Evolutionary conservation across 2,113 vertebrate species (phyloP).

Genomic region (Rhizomys pruinosus): DNA sequence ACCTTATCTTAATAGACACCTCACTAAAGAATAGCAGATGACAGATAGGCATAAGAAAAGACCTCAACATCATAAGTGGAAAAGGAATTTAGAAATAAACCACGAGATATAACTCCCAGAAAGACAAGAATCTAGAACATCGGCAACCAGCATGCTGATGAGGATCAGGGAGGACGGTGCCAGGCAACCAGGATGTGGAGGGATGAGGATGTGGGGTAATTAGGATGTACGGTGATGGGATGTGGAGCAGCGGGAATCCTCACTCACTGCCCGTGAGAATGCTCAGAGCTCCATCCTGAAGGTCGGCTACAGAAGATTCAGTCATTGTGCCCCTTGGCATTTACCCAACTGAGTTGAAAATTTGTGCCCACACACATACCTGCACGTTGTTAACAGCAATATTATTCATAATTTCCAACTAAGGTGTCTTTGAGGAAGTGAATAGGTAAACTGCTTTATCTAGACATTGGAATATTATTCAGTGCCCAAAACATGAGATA

Average conservation of each 20-base stretch:
- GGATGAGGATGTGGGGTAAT: no score
- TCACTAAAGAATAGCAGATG: background rate
- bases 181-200: no score
- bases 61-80: background rate
- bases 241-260: background rate
- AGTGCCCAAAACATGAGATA: background rate
- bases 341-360: background rate
- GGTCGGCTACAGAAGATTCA: background rate
- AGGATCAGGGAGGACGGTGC: no score
- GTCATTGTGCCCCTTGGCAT: background rate
- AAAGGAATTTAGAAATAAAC: background rate
- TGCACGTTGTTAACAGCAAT: background rate
- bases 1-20: background rate
- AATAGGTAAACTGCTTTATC: background rate
- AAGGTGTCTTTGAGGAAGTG: background rate
- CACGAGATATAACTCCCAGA: background rate
- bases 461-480: constrained; percentile 4
- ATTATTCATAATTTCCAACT: background rate
- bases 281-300: background rate
- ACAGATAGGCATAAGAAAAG: background rate
- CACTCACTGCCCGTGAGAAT: background rate
- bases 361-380: background rate
- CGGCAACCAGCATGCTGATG: background rate
- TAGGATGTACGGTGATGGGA: no score
- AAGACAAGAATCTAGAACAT: background rate